Evolutionary conservation across 2,113 vertebrate genomes (phyloP).

Genomic region (Orthochromis malagaraziensis): DNA sequence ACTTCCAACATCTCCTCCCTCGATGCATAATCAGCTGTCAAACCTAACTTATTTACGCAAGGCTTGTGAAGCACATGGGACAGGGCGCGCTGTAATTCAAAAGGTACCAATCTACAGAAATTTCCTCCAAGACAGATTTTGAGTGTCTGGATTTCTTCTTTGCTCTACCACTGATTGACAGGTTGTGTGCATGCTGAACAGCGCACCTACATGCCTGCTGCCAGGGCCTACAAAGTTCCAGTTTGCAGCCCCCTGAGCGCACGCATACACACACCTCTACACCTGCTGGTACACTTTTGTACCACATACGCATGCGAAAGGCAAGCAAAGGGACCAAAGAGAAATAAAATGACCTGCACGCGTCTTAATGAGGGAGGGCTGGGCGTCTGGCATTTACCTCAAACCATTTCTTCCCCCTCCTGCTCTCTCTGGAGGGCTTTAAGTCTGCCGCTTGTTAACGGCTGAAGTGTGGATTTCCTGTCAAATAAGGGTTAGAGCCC

Average conservation of each 20-base stretch:
- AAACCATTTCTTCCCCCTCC: constrained; percentile 39
- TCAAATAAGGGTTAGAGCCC: constrained; percentile 66
- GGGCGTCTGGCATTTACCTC: constrained; percentile 60
- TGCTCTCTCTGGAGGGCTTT: constrained; percentile 63
- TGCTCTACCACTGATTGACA: constrained; percentile 57
- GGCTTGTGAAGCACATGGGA: constrained; percentile 37
- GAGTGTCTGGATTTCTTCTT: constrained; percentile 60
- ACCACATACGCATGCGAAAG: constrained; percentile 26
- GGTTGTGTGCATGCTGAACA: constrained; percentile 18
- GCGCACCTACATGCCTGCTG: neutral
- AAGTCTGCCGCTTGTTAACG: constrained; percentile 64
- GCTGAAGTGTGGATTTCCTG: constrained; percentile 74
- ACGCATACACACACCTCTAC: constrained; percentile 28
- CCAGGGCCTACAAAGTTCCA: neutral
- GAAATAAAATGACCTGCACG: constrained; percentile 57
- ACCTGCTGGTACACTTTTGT: constrained; percentile 51
- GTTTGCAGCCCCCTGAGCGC: neutral
- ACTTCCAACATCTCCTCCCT: constrained; percentile 41
- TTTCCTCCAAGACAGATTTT: constrained; percentile 10
- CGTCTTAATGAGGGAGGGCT: constrained; percentile 64
- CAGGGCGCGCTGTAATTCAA: constrained; percentile 31
- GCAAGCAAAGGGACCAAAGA: constrained; percentile 37
- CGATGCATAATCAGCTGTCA: constrained; percentile 56
- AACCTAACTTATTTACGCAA: constrained; percentile 48
- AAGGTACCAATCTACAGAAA: constrained; percentile 38